A percentile compares a stretch with the other conserved stretches of the same genome.
phyloP scores from a whole-genome alignment of 2,797 vertebrate genomes.

The Echiichthys vipera region DNA sequence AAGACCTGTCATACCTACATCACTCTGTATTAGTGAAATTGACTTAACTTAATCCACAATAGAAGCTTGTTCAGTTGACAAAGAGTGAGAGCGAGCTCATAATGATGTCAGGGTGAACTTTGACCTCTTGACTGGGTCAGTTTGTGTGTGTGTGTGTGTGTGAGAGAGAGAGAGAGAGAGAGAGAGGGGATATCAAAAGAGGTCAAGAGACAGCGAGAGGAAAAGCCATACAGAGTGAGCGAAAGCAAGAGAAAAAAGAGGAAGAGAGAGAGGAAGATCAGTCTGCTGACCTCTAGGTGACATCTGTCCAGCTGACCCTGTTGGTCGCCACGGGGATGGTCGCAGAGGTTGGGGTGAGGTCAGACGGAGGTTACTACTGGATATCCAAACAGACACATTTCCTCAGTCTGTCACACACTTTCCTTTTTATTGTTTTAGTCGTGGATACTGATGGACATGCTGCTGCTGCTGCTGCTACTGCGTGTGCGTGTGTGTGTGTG shows the following conservation, averaged over 20 bases:
- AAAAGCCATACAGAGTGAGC: background rate
- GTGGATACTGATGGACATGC: constrained; percentile 35
- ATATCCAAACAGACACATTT: constrained; percentile 20
- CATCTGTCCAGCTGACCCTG: constrained; percentile 46
- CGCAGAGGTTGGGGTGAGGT: constrained; percentile 18
- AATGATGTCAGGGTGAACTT: constrained; percentile 35
- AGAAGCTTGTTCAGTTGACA: constrained; percentile 2
- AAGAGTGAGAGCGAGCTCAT: background rate
- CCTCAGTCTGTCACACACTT: constrained; percentile 32
- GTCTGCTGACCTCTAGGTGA: constrained; percentile 54
- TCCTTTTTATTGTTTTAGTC: constrained; percentile 44
- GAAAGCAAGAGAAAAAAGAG: constrained; percentile 10
- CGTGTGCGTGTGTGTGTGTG: constrained; percentile 22
- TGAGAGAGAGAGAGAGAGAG: background rate
- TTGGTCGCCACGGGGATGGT: constrained; percentile 31
- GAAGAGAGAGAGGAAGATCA: constrained; percentile 30
- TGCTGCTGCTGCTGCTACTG: constrained; percentile 18
- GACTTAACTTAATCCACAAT: background rate
- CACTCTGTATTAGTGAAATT: background rate
- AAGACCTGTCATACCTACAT: too few relatives aligned
- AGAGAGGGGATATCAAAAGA: constrained; percentile 2
- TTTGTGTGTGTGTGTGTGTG: background rate
- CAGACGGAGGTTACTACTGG: constrained; percentile 19
- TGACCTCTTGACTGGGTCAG: constrained; percentile 32
- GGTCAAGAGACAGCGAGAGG: background rate